Evolutionary conservation across 2,797 vertebrate genomes (phyloP).

Genomic region (Gallirallus australis): DNA sequence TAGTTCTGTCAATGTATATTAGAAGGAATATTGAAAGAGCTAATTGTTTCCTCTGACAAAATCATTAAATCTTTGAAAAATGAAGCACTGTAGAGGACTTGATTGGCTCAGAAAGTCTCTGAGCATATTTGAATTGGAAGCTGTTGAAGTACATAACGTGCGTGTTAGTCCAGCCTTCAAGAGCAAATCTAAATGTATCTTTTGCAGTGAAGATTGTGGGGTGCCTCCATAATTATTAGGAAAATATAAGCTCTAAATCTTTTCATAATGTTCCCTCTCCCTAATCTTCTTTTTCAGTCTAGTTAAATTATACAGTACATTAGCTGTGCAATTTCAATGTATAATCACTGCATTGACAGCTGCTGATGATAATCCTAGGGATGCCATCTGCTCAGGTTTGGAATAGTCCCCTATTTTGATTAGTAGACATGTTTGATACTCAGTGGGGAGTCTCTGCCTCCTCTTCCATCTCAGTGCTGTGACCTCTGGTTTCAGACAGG

Average conservation of each 20-base stretch:
- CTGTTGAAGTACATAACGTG: background rate
- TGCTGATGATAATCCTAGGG: background rate
- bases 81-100: background rate
- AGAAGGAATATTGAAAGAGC: background rate
- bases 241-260: background rate
- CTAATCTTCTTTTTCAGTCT: background rate
- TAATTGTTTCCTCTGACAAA: background rate
- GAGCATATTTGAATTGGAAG: background rate
- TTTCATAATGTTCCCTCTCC: background rate
- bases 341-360: conserved; percentile 5
- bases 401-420: background rate
- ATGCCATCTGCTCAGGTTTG: background rate
- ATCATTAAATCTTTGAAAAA: background rate
- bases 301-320: conserved; percentile 36
- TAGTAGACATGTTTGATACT: background rate
- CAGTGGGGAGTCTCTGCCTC: background rate
- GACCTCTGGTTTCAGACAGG: background rate
- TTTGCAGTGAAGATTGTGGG: background rate
- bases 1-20: background rate
- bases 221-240: background rate
- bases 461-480: background rate
- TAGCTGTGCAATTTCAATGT: background rate
- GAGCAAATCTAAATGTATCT: background rate
- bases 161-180: background rate
- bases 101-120: background rate